Evolutionary conservation across 2,797 vertebrate species (phyloP).

Genomic region (Dendrocincla fuliginosa): DNA sequence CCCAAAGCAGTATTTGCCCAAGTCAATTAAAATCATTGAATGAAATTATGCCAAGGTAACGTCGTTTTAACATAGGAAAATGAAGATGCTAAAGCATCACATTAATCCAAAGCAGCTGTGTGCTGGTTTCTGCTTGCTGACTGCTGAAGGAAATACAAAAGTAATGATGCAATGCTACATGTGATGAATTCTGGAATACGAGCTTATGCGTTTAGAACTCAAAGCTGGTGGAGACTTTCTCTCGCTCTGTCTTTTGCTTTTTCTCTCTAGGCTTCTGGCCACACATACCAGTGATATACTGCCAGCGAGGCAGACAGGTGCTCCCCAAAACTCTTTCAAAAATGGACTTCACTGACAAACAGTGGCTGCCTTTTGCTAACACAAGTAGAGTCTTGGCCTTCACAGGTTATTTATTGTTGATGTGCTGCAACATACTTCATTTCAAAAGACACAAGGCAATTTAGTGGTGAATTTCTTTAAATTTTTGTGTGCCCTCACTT

Average conservation of each 20-base stretch:
- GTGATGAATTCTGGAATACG: background rate
- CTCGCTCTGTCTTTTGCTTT: background rate
- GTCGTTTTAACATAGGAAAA: background rate
- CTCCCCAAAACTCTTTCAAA: background rate
- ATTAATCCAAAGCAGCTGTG: background rate
- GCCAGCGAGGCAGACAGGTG: background rate
- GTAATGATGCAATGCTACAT: accelerated
- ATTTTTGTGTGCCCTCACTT: background rate
- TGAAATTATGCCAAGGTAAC: background rate
- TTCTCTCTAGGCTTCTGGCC: background rate
- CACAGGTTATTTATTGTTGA: background rate
- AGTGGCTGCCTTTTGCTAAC: background rate
- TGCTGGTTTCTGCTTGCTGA: background rate
- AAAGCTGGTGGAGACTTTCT: background rate
- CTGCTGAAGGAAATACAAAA: background rate
- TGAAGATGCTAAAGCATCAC: background rate
- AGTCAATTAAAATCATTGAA: background rate
- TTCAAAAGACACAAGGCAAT: background rate
- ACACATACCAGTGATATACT: background rate
- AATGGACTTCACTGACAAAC: background rate
- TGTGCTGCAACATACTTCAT: background rate
- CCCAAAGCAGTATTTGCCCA: background rate
- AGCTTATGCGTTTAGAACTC: background rate
- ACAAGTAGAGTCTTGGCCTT: background rate
- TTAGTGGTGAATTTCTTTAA: background rate